These are phyloP conservation scores for Strongylocentrotus purpuratus DNA, from an alignment of 35 echinoderm and acorn worm species.

Conservation along the genomic window DNA sequence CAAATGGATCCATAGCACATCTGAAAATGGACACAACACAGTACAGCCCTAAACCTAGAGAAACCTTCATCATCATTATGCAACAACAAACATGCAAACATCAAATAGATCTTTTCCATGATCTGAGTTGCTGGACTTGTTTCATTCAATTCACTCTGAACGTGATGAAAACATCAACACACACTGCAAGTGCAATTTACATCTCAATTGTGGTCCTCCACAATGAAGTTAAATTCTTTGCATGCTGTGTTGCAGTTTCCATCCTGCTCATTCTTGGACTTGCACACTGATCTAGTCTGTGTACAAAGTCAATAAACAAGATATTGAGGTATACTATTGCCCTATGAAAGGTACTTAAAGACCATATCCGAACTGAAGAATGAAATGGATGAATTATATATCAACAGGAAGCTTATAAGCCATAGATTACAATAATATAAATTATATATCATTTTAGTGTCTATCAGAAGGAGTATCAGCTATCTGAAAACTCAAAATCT, in stretches of 20 bases:
- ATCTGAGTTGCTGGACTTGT: background rate
- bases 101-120: background rate
- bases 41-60: background rate
- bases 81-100: background rate
- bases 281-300: background rate
- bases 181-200: background rate
- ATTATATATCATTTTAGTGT: too few species aligned
- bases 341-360: too few species aligned
- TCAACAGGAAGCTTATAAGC: too few species aligned
- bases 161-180: background rate
- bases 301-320: slow-evolving; percentile 13
- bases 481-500: too few species aligned
- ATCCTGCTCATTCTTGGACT: background rate
- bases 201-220: slow-evolving; percentile 6
- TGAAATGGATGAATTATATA: too few species aligned
- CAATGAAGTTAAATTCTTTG: background rate
- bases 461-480: too few species aligned
- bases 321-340: background rate
- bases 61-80: background rate
- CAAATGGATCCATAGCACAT: background rate
- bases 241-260: background rate
- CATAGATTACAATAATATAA: too few species aligned
- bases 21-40: background rate
- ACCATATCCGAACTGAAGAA: too few species aligned
- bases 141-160: background rate